Evolutionary conservation across 2,797 vertebrate species (phyloP), one percentile per base, ranked within the genome.

Genomic region (Clarias laeviceps): DNA sequence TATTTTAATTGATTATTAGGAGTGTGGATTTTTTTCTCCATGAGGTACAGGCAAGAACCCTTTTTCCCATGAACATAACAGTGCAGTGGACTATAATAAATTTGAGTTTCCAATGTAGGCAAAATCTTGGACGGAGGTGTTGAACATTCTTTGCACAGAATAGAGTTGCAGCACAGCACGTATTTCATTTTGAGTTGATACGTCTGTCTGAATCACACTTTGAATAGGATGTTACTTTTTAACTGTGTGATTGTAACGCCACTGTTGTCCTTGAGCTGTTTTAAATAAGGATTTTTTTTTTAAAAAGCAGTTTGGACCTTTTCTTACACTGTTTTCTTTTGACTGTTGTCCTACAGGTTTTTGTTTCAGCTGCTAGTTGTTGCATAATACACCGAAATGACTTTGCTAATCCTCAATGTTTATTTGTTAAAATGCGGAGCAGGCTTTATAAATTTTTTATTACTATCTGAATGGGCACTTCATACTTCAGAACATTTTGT

Each of bases 341-440:
- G 12, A 59, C n/a, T 61, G 50, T 59, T 82, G 40, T n/a, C n/a
- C 15, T 82, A 37, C 64, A 82, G 80, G 80, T 82, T 81, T 86
- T 29, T 76, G 70, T 65, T 65, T 59, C 59, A 83, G 14, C 45
- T 57, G 24, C 29, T 34, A 14, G n/a, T 62, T 70, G 1, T 61
- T 73, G 56, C 40, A n/a, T 32, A 72, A 80, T 27, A 34, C 29
- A 76, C 18, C 17, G 14, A 69, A 54, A 54, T 82, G n/a, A 22
- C 4, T 54, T 7, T 32, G 54, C 22, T 34, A 32, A 77, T 77
- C 29, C 29, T 77, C 54, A 17, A 59, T 34, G 0, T 73, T 54
- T 73, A 50, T 50, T 72, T 73, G 22, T 45, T n/a, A 22, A 50
- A 57, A 56, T 57, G 27, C 1, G 8, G n/a, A 29, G 24, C n/a